phyloP scores from a whole-genome alignment of 1,140 invertebrate genomes.

The Zaprionus inermis region DNA sequence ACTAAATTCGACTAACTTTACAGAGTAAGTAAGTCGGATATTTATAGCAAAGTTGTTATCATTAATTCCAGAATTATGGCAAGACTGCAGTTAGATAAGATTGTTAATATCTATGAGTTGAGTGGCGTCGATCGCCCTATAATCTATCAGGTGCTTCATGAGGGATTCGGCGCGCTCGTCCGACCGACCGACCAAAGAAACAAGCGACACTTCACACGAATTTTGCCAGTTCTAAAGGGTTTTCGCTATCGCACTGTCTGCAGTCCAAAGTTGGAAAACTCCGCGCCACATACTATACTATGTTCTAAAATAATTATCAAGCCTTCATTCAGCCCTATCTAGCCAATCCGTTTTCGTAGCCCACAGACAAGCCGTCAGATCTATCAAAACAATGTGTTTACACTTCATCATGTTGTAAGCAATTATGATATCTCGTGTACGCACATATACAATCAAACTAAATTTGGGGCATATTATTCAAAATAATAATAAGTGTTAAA shows the following conservation, averaged over 20 bases:
- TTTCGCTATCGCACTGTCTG: background rate
- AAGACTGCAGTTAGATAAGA: conserved; percentile 35
- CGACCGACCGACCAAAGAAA: background rate
- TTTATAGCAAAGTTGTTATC: conserved; percentile 58
- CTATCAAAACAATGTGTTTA: background rate
- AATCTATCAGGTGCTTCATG: conserved; percentile 23
- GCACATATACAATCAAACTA: background rate
- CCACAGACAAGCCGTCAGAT: background rate
- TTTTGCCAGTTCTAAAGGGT: background rate
- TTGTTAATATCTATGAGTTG: conserved; percentile 28
- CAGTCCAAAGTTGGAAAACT: background rate
- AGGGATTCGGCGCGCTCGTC: too few species aligned
- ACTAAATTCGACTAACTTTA: conserved; percentile 59
- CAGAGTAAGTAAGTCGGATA: conserved; percentile 21
- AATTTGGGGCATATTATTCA: background rate
- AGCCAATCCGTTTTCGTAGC: background rate
- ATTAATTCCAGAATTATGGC: conserved; percentile 5
- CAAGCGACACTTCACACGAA: background rate
- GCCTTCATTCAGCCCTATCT: background rate
- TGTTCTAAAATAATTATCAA: background rate
- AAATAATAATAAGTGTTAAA: background rate
- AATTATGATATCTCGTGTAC: background rate
- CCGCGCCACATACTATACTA: background rate
- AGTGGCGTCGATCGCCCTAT: conserved; percentile 19
- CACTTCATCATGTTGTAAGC: conserved; percentile 1